These are phyloP conservation scores for Pachyramphus minor DNA, from an alignment of 2,113 vertebrate species.

Conservation along the genomic window DNA sequence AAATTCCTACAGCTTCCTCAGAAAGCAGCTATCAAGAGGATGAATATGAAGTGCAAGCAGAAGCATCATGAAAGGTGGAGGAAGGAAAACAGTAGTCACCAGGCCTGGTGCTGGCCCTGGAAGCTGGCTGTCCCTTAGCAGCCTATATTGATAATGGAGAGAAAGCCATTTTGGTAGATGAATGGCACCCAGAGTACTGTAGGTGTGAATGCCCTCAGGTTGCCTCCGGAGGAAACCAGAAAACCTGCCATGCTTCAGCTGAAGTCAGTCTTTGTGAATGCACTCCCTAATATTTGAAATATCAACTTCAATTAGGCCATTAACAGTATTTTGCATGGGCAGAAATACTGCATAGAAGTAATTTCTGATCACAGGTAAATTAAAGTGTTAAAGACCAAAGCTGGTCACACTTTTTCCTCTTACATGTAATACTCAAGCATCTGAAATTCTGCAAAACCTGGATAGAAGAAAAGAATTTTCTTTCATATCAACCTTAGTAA, in stretches of 20 bases:
- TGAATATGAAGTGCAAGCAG: background rate
- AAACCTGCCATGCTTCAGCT: background rate
- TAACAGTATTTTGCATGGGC: background rate
- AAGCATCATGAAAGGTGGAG: background rate
- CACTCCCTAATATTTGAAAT: background rate
- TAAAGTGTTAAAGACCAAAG: background rate
- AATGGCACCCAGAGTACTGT: background rate
- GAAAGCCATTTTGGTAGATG: background rate
- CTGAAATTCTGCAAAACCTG: background rate
- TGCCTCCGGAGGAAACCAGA: background rate
- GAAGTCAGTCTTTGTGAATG: background rate
- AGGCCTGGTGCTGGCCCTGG: background rate
- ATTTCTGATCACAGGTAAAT: background rate
- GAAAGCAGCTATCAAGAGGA: background rate
- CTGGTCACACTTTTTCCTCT: background rate
- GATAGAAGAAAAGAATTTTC: background rate
- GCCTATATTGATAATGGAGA: background rate
- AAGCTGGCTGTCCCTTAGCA: background rate
- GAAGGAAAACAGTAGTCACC: background rate
- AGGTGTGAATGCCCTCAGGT: background rate
- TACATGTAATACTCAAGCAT: background rate
- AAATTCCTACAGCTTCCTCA: background rate
- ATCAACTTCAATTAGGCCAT: background rate
- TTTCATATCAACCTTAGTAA: background rate
- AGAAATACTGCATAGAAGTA: background rate